Base-by-base conservation (phyloP, 2,113 vertebrate species). In the Morone saxatilis region DNA sequence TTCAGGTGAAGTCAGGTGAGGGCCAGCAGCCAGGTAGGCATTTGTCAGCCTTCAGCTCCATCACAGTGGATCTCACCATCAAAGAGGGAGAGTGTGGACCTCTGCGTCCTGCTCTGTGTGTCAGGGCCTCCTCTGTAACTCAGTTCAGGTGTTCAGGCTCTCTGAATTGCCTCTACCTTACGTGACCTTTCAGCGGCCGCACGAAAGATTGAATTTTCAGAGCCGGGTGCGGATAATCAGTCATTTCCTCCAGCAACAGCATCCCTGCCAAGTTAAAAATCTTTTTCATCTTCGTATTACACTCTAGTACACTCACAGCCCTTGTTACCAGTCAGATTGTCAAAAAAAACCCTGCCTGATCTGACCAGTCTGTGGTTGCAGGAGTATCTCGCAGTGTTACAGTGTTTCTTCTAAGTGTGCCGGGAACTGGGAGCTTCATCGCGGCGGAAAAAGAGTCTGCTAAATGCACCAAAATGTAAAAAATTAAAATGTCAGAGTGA, bases 151-250 rank as follows among this genome's bases (percentile, higher is more conserved):
- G 25, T 36, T 84, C 50, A 45, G 20, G 38, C 66, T 48, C 60
- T 65, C 31, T 40, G 31, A 75, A 75, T 83, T 63, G 50, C 57
- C 31, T 87, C 63, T 12, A 40, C 61, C 86, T 77, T 36, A 73
- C 53, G 7, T 61, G 74, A 90, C 85, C 84, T 75, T 51, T 69
- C 81, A 78, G 74, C 85, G 16, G 5, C 47, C 6, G 25, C 13
- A 90, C 76, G 81, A 81, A 79, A 83, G 81, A 83, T 80, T 19
- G 73, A 68, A 56, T 86, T 88, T 68, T 81, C 78, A 68, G 56
- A 57, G 45, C 41, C 2, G 71, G 53, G 75, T 51, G n/a, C 53
- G 72, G 82, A 76, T 87, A 70, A 85, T 86, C 57, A 63, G 75
- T 74, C 47, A 84, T 87, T 76, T 81, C 77, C 70, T 86, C 56